Conservation (phyloP, 2,113 vertebrate species). For the Peromyscus californicus region DNA sequence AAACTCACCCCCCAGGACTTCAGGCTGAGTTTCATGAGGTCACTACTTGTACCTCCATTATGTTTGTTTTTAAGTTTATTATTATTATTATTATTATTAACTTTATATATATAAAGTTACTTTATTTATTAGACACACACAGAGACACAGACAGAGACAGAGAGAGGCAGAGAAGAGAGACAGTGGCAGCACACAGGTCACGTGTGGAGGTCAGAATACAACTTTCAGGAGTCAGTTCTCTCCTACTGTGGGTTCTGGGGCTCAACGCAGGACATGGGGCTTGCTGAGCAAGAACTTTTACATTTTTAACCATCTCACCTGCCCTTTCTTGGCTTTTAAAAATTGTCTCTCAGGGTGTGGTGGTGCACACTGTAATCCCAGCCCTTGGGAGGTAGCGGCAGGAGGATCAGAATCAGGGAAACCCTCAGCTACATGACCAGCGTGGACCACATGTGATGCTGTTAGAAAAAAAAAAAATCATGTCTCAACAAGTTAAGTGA, state of each 20-base stretch:
- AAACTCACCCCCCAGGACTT: not conserved
- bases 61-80: not conserved
- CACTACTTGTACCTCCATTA: not conserved
- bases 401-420: too few relatives aligned
- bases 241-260: not conserved
- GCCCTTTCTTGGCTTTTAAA: not conserved
- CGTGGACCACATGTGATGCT: not conserved
- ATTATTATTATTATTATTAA: too few relatives aligned
- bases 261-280: not conserved
- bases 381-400: not conserved
- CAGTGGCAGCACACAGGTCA: too few relatives aligned
- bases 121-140: not conserved
- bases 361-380: not conserved
- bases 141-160: not conserved
- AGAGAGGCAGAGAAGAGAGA: not conserved
- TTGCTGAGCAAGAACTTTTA: too few relatives aligned
- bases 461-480: not conserved
- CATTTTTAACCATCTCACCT: not conserved
- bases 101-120: not conserved
- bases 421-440: not conserved
- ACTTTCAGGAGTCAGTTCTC: not conserved
- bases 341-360: not conserved
- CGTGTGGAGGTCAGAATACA: not conserved
- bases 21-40: not conserved
- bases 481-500: not conserved